A percentile compares a stretch with the other conserved stretches of the same genome.
Conservation (phyloP, 1,140 invertebrate genomes). For the Danaus plexippus region DNA sequence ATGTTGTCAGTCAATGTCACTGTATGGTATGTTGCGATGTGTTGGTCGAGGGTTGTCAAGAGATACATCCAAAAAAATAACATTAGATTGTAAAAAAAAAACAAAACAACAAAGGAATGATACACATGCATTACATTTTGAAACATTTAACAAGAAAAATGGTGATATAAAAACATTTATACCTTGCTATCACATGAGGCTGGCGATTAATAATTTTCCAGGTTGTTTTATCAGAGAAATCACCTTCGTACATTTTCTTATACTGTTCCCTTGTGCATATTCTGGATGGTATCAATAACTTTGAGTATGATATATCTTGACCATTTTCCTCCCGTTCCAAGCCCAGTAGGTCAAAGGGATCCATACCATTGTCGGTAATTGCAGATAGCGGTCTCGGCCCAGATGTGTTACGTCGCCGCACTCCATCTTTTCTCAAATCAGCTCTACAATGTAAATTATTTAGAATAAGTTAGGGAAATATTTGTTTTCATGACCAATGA, state of each 20-base stretch:
- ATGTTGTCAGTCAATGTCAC: background rate
- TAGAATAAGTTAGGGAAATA: background rate
- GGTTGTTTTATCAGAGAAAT: conserved; percentile 68
- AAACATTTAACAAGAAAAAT: conserved; percentile 16
- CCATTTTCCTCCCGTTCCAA: conserved; percentile 88
- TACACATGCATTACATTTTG: conserved; percentile 13
- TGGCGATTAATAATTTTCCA: conserved; percentile 62
- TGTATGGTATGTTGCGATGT: conserved; percentile 4
- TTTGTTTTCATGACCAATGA: background rate
- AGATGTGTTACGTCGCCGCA: conserved; percentile 85
- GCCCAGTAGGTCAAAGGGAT: conserved; percentile 88
- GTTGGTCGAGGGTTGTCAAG: too few relatives aligned
- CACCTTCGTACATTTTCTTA: conserved; percentile 71
- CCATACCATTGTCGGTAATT: conserved; percentile 86
- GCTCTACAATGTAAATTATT: conserved; percentile 67
- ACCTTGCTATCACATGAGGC: conserved; percentile 79
- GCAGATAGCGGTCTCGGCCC: conserved; percentile 86
- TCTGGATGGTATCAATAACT: conserved; percentile 84
- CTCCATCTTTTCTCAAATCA: conserved; percentile 81
- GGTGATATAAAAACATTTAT: conserved; percentile 24
- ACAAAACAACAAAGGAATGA: conserved; percentile 15
- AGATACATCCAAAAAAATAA: background rate
- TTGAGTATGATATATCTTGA: conserved; percentile 89
- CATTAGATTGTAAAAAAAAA: conserved; percentile 13
- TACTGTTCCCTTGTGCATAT: conserved; percentile 72